Evolutionary conservation across 2,113 vertebrate genomes (phyloP), one percentile per base, ranked within the genome.

Genomic region (Tachuris rubrigastra): DNA sequence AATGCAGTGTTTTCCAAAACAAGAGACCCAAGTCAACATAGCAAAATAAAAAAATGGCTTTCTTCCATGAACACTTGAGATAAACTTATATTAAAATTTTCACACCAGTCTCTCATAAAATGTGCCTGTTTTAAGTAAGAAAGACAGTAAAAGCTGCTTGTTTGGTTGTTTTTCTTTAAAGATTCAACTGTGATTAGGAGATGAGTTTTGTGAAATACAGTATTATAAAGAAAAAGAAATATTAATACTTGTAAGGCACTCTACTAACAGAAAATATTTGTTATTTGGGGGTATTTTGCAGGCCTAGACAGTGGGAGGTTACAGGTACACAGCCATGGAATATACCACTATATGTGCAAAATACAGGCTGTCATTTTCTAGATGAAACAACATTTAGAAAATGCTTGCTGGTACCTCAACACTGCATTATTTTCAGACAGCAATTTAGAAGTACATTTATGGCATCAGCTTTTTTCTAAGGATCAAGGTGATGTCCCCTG

Each of bases 281-380:
- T 10, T 52, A 15, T 52, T 62, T 58, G 24, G 27, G 41, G 19
- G 30, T 10, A 41, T 77, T 85, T 81, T 8, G 4, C 60, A 52
- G n/a, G 69, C 53, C 12, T 58, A 8, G 9, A 17, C 47, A 63
- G 53, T 47, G 47, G 42, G 59, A 81, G 31, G 50, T 55, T 84
- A 27, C 0, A 2, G 67, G 16, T 65, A 24, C 9, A 47, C 1
- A 22, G 7, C 6, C 5, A 5, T 3, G 14, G 14, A 56, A 37
- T 50, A 30, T 11, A 17, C 5, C 21, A 14, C 35, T 10, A 31
- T 71, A 27, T 60, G 37, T n/a, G 37, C 42, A 52, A 81, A 72
- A 80, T 67, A 21, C 9, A 69, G 24, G 46, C 33, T 59, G 63
- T 74, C 4, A 33, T 50, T 60, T 77, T 84, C 62, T 53, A 60